Evolutionary conservation across 2,888 invertebrate genomes (phyloP).

Genomic region (Callosobruchus maculatus): DNA sequence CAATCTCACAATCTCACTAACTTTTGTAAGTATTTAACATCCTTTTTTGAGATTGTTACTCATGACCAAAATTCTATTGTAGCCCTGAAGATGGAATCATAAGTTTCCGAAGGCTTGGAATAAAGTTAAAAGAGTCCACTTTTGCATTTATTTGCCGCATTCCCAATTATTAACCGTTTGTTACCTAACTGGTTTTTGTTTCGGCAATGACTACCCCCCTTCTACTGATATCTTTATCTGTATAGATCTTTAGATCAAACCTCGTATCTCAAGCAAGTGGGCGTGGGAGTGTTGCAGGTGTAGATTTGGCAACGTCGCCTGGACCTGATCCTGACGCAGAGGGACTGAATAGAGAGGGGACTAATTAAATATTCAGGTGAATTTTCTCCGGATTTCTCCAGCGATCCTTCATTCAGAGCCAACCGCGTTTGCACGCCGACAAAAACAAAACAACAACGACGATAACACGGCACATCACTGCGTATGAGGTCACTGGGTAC

Average conservation of each 20-base stretch:
- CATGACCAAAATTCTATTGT: too few species aligned
- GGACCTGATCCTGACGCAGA: neutral
- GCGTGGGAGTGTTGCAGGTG: neutral
- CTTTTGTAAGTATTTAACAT: too few species aligned
- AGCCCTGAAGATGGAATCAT: too few species aligned
- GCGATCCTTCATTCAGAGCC: neutral
- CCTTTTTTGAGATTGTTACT: too few species aligned
- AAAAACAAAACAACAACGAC: neutral
- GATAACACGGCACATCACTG: neutral
- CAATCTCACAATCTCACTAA: too few species aligned
- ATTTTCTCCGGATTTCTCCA: constrained; percentile 20
- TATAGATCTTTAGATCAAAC: neutral
- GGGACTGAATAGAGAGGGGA: constrained; percentile 34
- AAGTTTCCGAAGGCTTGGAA: too few species aligned
- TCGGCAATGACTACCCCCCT: too few species aligned
- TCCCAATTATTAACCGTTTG: too few species aligned
- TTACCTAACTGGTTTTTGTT: too few species aligned
- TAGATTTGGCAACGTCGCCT: neutral
- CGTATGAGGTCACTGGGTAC: neutral
- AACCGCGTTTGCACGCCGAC: neutral
- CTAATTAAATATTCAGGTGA: constrained; percentile 37
- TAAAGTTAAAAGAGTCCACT: too few species aligned
- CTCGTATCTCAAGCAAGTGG: neutral
- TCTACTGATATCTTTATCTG: too few species aligned
- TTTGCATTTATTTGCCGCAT: too few species aligned